phyloP scores from a whole-genome alignment of 2,797 vertebrate genomes.

The Taenioides sp. region DNA sequence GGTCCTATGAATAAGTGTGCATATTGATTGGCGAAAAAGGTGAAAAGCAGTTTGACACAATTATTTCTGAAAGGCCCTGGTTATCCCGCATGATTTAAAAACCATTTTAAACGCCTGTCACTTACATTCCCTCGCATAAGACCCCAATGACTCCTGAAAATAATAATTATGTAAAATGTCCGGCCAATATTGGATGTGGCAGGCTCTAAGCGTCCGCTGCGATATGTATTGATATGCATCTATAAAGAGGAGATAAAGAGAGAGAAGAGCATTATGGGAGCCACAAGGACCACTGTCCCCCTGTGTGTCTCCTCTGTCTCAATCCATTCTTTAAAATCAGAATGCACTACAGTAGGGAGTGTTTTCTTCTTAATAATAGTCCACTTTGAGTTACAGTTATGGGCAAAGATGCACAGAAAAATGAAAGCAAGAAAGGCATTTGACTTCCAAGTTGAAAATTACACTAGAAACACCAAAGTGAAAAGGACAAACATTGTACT shows the following conservation, averaged over 20 bases:
- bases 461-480: too few species aligned
- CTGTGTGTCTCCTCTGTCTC: slow-evolving; percentile 17
- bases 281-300: slow-evolving; percentile 44
- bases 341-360: not conserved
- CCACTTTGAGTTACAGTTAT: not conserved
- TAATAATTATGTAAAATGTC: slow-evolving; percentile 84
- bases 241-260: slow-evolving; percentile 59
- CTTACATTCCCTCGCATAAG: slow-evolving; percentile 79
- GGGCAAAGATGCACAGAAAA: not conserved
- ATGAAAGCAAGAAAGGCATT: not conserved
- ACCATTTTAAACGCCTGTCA: slow-evolving; percentile 83
- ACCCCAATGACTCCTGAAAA: slow-evolving; percentile 79
- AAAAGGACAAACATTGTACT: not conserved
- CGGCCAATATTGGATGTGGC: slow-evolving; percentile 74
- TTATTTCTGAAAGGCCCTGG: slow-evolving; percentile 81
- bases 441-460: not conserved
- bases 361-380: not conserved
- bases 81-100: slow-evolving; percentile 81
- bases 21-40: slow-evolving; percentile 84
- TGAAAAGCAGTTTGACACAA: slow-evolving; percentile 85
- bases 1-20: slow-evolving; percentile 79
- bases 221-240: slow-evolving; percentile 75
- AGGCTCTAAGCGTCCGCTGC: slow-evolving; percentile 56
- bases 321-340: not conserved
- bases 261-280: slow-evolving; percentile 60